Percentiles rank a stretch among this genome's conserved stretches.
phyloP scores from a whole-genome alignment of 1,140 invertebrate species.

The Panagrolaimus sp. region DNA sequence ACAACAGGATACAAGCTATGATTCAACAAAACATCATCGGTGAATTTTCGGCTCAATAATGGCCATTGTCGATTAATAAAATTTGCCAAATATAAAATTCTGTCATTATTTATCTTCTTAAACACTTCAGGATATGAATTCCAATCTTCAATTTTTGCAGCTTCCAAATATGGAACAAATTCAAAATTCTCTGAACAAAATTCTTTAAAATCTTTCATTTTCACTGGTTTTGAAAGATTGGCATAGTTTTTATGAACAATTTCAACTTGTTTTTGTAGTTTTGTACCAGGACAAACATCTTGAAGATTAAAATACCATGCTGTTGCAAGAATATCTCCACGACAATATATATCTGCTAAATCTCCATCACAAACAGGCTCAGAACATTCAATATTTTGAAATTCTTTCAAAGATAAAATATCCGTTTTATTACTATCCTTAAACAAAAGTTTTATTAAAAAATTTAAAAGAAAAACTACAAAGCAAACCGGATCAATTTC shows the following conservation, averaged over 20 bases:
- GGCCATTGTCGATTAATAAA: slow-evolving; percentile 71
- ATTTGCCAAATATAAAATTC: slow-evolving; percentile 55
- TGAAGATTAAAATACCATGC: slow-evolving; percentile 40
- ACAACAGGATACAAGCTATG: slow-evolving; percentile 72
- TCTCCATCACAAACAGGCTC: slow-evolving; percentile 34
- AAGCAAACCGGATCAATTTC: too few relatives aligned
- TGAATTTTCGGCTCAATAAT: slow-evolving; percentile 67
- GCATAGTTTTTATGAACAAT: slow-evolving; percentile 7
- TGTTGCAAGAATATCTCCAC: slow-evolving; percentile 26
- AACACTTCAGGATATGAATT: slow-evolving; percentile 24
- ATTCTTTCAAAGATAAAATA: neutral
- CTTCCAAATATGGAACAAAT: slow-evolving; percentile 25
- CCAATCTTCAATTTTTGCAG: slow-evolving; percentile 34
- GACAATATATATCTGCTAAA: slow-evolving; percentile 33
- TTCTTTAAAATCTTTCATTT: slow-evolving; percentile 27
- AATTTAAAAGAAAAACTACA: neutral
- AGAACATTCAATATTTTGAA: slow-evolving; percentile 27
- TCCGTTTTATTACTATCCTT: neutral
- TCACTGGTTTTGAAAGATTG: slow-evolving; percentile 15
- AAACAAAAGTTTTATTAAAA: neutral
- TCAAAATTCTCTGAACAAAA: slow-evolving; percentile 39
- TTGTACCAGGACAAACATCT: slow-evolving; percentile 34
- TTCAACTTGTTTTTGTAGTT: slow-evolving; percentile 20
- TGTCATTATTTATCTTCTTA: slow-evolving; percentile 20
- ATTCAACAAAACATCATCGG: slow-evolving; percentile 72